A percentile compares a stretch with the other conserved stretches of the same genome.
Conservation (phyloP, 92 coral and sea anemone species). For the Palythoa grandiflora region DNA sequence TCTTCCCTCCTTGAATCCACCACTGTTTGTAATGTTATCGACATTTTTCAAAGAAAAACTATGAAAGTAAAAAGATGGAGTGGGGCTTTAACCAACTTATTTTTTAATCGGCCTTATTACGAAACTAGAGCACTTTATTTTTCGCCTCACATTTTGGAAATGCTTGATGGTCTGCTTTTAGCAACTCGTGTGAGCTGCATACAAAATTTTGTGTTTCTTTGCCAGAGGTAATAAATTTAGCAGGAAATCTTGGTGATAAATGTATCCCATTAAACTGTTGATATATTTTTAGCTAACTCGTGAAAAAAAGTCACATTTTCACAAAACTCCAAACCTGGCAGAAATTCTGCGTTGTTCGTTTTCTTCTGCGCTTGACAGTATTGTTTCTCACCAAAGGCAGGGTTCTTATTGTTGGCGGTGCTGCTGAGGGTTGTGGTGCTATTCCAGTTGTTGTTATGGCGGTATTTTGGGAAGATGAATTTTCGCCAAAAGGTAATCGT, state of each 20-base stretch:
- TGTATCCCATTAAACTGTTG: background rate
- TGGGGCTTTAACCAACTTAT: no score
- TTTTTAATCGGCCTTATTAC: no score
- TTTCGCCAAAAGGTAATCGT: constrained; percentile 24
- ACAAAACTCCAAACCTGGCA: background rate
- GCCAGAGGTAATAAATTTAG: background rate
- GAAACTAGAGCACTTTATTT: no score
- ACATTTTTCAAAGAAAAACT: no score
- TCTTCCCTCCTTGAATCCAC: no score
- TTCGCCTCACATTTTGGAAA: no score
- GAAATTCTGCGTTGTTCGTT: background rate
- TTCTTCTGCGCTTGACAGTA: background rate
- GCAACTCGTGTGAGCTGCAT: no score
- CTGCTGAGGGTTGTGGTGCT: background rate
- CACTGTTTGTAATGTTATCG: no score
- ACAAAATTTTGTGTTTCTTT: no score
- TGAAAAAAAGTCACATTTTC: background rate
- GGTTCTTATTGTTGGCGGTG: background rate
- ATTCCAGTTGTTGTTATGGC: background rate
- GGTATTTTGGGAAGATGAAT: background rate
- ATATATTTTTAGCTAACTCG: background rate
- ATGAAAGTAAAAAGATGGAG: no score
- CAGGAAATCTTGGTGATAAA: background rate
- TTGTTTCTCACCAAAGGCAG: no score
- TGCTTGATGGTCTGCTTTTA: no score